These are phyloP conservation scores for Etia nguti DNA, from an alignment of 2,113 vertebrate genomes.

Conservation along the genomic window DNA sequence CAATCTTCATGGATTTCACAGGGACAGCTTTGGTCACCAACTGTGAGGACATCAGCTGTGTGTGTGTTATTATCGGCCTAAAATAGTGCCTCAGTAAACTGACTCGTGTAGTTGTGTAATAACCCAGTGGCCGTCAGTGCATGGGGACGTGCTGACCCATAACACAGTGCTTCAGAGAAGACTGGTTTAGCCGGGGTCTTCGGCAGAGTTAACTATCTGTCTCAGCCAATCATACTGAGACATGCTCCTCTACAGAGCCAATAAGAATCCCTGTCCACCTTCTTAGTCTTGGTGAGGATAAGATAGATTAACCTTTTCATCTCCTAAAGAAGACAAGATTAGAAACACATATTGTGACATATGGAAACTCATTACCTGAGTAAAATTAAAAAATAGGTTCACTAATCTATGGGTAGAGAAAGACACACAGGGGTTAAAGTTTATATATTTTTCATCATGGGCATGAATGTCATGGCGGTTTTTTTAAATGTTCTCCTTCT, in stretches of 20 bases:
- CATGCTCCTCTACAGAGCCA: not conserved
- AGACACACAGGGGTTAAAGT: not conserved
- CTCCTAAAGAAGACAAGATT: slow-evolving; percentile 23
- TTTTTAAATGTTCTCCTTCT: no score
- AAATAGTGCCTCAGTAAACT: slow-evolving; percentile 23
- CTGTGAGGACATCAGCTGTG: not conserved
- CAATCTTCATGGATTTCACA: not conserved
- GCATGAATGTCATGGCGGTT: no score
- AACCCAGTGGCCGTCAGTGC: not conserved
- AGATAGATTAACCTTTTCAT: slow-evolving; percentile 53
- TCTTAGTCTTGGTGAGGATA: not conserved
- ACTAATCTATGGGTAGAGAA: not conserved
- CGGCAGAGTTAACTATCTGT: not conserved
- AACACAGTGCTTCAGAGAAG: not conserved
- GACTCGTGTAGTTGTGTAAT: slow-evolving; percentile 32
- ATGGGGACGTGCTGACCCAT: slow-evolving; percentile 29
- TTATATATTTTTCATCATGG: no score
- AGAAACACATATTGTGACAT: slow-evolving; percentile 8
- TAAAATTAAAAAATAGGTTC: not conserved
- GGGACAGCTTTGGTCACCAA: slow-evolving; percentile 32
- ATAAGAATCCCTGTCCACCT: not conserved
- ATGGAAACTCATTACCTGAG: not conserved
- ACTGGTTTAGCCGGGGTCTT: not conserved
- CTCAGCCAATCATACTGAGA: slow-evolving; percentile 37
- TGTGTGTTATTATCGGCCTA: not conserved